phyloP scores from a whole-genome alignment of 2,113 vertebrate genomes.

The Nettapus auritus region DNA sequence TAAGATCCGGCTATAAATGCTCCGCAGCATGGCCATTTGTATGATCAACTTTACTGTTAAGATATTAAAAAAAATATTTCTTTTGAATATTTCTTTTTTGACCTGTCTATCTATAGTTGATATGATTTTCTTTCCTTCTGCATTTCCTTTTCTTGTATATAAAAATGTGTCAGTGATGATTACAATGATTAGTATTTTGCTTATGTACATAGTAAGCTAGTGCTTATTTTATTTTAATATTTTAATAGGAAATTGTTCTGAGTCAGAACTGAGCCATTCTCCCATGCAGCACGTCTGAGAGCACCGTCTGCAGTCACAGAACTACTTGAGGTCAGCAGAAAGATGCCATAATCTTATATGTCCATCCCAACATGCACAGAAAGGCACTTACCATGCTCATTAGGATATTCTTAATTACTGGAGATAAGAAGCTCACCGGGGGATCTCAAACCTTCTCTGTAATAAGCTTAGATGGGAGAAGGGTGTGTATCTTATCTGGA shows the following conservation, averaged over 20 bases:
- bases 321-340: slow-evolving; percentile 13
- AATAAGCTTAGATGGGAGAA: slow-evolving; percentile 50
- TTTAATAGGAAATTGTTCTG: slow-evolving; percentile 46
- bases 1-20: background rate
- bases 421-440: slow-evolving; percentile 53
- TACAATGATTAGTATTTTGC: background rate
- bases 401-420: slow-evolving; percentile 62
- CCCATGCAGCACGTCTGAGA: slow-evolving; percentile 7
- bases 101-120: background rate
- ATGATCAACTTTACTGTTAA: background rate
- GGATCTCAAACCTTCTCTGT: slow-evolving; percentile 22
- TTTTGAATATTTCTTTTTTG: background rate
- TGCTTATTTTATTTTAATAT: slow-evolving; percentile 30
- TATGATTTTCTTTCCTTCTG: background rate
- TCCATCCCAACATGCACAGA: slow-evolving; percentile 31
- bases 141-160: background rate
- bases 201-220: background rate
- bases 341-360: slow-evolving; percentile 13
- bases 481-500: slow-evolving; percentile 14
- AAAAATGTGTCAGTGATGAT: background rate
- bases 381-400: slow-evolving; percentile 54
- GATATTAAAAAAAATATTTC: background rate
- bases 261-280: slow-evolving; percentile 13
- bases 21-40: background rate
- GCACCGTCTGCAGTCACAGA: slow-evolving; percentile 21